These are phyloP conservation scores for Drosophila stalkeri DNA, from an alignment of 2,888 invertebrate species.

Conservation along the genomic window DNA sequence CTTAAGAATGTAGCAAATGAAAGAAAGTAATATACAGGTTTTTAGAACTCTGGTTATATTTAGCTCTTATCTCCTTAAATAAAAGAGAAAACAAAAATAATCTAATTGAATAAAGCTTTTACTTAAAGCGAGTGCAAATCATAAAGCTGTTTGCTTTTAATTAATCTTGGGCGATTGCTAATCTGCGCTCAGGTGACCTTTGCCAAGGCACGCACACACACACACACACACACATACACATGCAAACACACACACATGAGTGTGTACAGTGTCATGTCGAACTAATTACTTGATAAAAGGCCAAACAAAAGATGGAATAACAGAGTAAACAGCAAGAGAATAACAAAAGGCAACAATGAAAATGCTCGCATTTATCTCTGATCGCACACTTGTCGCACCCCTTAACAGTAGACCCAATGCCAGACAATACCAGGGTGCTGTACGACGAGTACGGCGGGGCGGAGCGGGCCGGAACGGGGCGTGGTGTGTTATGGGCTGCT, in stretches of 20 bases:
- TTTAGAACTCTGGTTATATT: too few relatives aligned
- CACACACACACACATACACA: constrained; percentile 1
- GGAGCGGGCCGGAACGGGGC: too few relatives aligned
- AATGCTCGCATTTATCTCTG: constrained; percentile 59
- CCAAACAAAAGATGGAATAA: constrained; percentile 61
- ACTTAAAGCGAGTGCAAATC: background rate
- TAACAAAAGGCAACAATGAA: constrained; percentile 54
- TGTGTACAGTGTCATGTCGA: constrained; percentile 44
- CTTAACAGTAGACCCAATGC: constrained; percentile 4
- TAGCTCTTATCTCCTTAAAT: background rate
- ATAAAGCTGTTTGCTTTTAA: constrained; percentile 5
- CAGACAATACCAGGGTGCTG: background rate
- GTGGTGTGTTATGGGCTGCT: background rate
- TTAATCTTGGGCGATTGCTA: constrained; percentile 24
- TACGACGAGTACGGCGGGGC: background rate
- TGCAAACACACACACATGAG: too few relatives aligned
- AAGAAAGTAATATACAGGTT: too few relatives aligned
- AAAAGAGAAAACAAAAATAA: background rate
- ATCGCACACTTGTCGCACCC: constrained; percentile 63
- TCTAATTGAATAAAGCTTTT: background rate
- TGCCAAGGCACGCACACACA: constrained; percentile 4
- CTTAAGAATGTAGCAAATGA: too few relatives aligned
- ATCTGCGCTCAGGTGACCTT: constrained; percentile 35
- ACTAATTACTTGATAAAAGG: constrained; percentile 73
- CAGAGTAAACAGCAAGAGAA: constrained; percentile 39